A percentile compares a stretch with the other conserved stretches of the same genome.
These are phyloP conservation scores for Erythrocercus mccallii DNA, from an alignment of 2,113 vertebrate genomes.

Conservation along the genomic window DNA sequence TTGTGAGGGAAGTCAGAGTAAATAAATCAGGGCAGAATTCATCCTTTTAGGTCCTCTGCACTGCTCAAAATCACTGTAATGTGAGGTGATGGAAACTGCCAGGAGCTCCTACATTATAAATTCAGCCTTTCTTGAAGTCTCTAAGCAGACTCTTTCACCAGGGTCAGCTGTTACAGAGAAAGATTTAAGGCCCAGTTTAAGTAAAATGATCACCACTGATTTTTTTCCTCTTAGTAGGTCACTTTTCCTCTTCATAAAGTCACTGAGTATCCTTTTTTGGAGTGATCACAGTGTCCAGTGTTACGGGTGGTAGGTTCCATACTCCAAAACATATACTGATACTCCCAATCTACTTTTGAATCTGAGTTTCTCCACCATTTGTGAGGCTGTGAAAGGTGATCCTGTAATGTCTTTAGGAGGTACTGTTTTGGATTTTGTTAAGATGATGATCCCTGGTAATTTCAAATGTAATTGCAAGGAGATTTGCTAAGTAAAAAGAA, in stretches of 20 bases:
- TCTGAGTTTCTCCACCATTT: background rate
- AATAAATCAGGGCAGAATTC: background rate
- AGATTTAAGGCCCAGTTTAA: background rate
- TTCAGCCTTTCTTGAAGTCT: background rate
- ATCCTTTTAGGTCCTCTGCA: background rate
- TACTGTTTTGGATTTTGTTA: background rate
- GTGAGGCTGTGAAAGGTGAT: background rate
- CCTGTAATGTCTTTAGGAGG: background rate
- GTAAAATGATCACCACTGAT: background rate
- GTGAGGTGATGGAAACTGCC: slow-evolving; percentile 19
- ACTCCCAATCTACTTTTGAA: background rate
- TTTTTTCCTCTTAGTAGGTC: background rate
- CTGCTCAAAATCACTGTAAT: background rate
- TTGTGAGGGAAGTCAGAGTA: background rate
- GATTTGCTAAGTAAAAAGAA: background rate
- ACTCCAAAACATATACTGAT: background rate
- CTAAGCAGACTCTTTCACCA: background rate
- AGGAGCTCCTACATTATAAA: background rate
- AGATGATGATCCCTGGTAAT: background rate
- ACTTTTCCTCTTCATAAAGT: background rate
- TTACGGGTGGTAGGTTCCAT: background rate
- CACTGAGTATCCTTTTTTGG: background rate
- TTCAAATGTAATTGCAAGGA: background rate
- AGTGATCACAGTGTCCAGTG: background rate
- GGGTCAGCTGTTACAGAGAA: background rate